Evolutionary conservation across 1,140 invertebrate species (phyloP).

Genomic region (Pseudomyrmex dendroicus): DNA sequence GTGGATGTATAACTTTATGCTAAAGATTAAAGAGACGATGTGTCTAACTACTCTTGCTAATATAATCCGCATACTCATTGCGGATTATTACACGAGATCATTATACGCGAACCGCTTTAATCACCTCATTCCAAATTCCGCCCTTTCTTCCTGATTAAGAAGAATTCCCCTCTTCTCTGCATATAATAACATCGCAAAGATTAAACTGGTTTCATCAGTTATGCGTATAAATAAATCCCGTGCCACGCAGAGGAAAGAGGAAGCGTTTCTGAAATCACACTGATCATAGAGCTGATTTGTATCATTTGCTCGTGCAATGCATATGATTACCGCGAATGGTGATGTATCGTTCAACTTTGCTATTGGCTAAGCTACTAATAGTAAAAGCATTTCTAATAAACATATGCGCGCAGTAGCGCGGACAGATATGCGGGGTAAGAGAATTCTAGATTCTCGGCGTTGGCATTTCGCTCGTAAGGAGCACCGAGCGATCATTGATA

Average conservation of each 20-base stretch:
- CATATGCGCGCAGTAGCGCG: slow-evolving; percentile 6
- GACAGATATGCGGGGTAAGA: slow-evolving; percentile 2
- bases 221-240: slow-evolving; percentile 53
- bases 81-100: slow-evolving; percentile 42
- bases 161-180: background rate
- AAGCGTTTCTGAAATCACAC: slow-evolving; percentile 28
- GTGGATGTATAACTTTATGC: background rate
- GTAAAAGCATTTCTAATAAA: slow-evolving; percentile 17
- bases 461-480: slow-evolving; percentile 59
- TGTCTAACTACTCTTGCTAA: slow-evolving; percentile 24
- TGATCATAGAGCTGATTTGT: slow-evolving; percentile 23
- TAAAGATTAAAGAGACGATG: background rate
- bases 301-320: slow-evolving; percentile 31
- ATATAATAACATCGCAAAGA: slow-evolving; percentile 35
- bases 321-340: background rate
- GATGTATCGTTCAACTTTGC: background rate
- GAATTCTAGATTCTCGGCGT: slow-evolving; percentile 44
- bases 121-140: slow-evolving; percentile 56
- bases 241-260: slow-evolving; percentile 32
- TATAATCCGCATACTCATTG: slow-evolving; percentile 53
- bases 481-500: slow-evolving; percentile 72
- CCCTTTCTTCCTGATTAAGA: slow-evolving; percentile 37
- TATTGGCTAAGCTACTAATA: background rate
- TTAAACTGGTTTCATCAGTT: slow-evolving; percentile 52
- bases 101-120: slow-evolving; percentile 49